Evolutionary conservation across 1,140 invertebrate genomes (phyloP), one percentile per base, ranked within the genome.

Genomic region (Anastatus disparis): DNA sequence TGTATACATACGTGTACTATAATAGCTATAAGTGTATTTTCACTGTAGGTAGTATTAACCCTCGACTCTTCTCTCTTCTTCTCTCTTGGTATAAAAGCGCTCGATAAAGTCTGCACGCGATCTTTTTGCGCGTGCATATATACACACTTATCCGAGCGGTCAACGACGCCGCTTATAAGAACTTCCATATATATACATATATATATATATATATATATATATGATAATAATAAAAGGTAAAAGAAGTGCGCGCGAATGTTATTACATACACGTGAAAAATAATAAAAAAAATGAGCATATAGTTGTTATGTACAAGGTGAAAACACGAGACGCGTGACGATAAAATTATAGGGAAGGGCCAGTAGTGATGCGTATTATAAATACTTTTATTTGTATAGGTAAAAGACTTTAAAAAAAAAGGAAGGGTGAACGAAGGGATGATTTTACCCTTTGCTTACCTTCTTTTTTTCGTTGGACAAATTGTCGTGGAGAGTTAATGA

Each of bases 31-130:
- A n/a, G n/a, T n/a, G n/a, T n/a, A n/a, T n/a, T n/a, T n/a, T n/a
- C n/a, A n/a, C n/a, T n/a, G n/a, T n/a, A n/a, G n/a, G n/a, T n/a
- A n/a, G n/a, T n/a, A n/a, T n/a, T n/a, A n/a, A 29, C 52, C 24
- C 27, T 27, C 24, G 52, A 20, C n/a, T 15, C 10, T 29, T 31
- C 13, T 9, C 24, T 9, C 50, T 1, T 27, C 27, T 35, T 52
- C 24, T 15, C 26, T 52, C 48, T 27, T 24, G 48, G 26, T 24
- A 26, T 13, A 52, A 27, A 3, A 15, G 9, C 31, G 69, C 58
- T 71, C 69, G 69, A 71, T 71, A 71, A 71, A 64, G 69, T 71
- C 69, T 71, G 69, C 69, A 71, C 69, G 69, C 69, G 69, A 71
- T 70, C 35, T 24, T 56, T 58, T 22, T 53, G 24, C 48, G 22